These are phyloP conservation scores for Chionodraco myersi DNA, from an alignment of 2,113 vertebrate species.

Conservation along the genomic window DNA sequence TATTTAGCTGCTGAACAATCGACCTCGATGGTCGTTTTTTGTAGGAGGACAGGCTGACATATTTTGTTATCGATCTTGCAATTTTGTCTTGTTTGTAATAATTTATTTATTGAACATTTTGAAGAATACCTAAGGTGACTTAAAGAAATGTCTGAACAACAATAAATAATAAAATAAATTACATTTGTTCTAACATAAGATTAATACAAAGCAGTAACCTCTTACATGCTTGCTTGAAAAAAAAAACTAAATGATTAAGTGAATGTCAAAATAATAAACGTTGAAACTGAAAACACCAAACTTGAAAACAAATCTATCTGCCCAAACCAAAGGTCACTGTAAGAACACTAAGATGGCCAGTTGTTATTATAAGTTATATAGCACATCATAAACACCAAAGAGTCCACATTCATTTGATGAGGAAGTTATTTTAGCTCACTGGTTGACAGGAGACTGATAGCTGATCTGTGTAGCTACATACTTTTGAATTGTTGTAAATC, in stretches of 20 bases:
- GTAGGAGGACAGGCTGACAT: too few species aligned
- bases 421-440: conserved; percentile 38
- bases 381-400: not conserved
- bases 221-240: too few species aligned
- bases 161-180: too few species aligned
- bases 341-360: not conserved
- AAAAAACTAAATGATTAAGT: too few species aligned
- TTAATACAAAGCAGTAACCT: too few species aligned
- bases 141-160: not conserved
- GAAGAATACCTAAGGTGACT: not conserved
- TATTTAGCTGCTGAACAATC: too few species aligned
- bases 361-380: not conserved
- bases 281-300: too few species aligned
- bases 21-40: too few species aligned
- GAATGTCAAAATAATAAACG: too few species aligned
- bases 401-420: conserved; percentile 21
- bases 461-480: not conserved
- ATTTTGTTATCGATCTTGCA: not conserved
- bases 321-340: too few species aligned
- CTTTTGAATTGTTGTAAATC: not conserved
- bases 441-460: conserved; percentile 35
- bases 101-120: not conserved
- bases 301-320: too few species aligned
- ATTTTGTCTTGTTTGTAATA: not conserved
- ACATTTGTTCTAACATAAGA: too few species aligned